Base-by-base conservation (phyloP, 2,888 invertebrate genomes). In the Lacanobia wlatinum region DNA sequence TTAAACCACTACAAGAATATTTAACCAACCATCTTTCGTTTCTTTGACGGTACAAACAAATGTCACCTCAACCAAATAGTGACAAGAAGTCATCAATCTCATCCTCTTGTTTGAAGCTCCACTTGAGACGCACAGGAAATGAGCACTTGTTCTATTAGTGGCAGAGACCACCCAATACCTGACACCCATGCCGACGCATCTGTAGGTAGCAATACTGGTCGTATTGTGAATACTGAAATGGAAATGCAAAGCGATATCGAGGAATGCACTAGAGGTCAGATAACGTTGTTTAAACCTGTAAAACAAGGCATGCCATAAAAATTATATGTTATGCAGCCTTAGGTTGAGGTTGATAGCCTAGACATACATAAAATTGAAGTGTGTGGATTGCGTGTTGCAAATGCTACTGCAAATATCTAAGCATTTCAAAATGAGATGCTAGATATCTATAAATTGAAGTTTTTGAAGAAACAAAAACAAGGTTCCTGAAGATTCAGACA, bases 351-450 rank as follows among this genome's bases (percentile, higher is more conserved):
- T 58, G 84, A 70, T 85, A 72, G 78, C 84, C 84, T 85, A 85
- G 84, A 85, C 86, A 85, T n/a, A 83, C 70, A 78, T 79, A 71
- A 68, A 83, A 83, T 75, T 77, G 16, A 73, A 72, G 23, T 71
- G 43, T 70, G 50, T 34, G 14, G 18, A 73, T 63, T 67, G 60
- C 63, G 56, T 70, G 21, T 46, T 48, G 23, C 14, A 46, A 50
- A 66, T n/a, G 12, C 59, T 40, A 58, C n/a, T 46, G 68, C 59
- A 74, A 8, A 73, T 43, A 14, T 80, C 62, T 62, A 18, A 66
- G 23, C 18, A 55, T 77, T 70, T 5, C 58, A 10, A 46, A 72
- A 72, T 43, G 1, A 65, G 40, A 34, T 55, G 6, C 7, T 6
- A 55, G 64, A 73, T 23, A 58, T 10, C 43, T 14, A 18, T 48